Conservation (phyloP, 2,888 invertebrate species). For the Acanthopleura granulata region DNA sequence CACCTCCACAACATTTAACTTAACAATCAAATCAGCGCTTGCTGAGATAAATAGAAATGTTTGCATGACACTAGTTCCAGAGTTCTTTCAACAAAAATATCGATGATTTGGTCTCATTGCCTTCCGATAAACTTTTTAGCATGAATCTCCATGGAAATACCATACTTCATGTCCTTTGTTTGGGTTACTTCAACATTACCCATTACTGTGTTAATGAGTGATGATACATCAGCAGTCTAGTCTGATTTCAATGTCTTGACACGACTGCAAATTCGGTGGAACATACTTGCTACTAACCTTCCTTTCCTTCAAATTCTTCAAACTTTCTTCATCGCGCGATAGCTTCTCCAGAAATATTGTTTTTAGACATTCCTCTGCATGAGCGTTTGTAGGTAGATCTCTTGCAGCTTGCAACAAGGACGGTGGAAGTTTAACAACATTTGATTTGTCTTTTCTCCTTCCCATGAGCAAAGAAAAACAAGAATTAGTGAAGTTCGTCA, state of each 20-base stretch:
- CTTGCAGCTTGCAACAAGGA: too few species aligned
- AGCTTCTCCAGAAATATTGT: too few species aligned
- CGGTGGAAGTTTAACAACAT: too few species aligned
- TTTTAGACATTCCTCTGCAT: too few species aligned
- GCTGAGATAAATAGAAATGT: constrained; percentile 25
- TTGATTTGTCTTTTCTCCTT: too few species aligned
- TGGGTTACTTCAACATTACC: constrained; percentile 9
- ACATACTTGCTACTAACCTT: neutral
- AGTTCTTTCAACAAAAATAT: constrained; percentile 23
- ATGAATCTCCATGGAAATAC: constrained; percentile 26
- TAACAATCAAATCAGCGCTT: constrained; percentile 30
- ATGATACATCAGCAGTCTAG: neutral
- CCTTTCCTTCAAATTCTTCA: neutral
- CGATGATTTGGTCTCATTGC: constrained; percentile 25
- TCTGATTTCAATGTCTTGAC: neutral
- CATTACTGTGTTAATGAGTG: constrained; percentile 19
- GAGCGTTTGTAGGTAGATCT: too few species aligned
- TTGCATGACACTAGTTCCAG: constrained; percentile 19
- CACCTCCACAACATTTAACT: constrained; percentile 28
- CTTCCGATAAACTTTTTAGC: constrained; percentile 24
- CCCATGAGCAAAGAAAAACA: too few species aligned
- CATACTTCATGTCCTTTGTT: constrained; percentile 33
- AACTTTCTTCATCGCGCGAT: too few species aligned
- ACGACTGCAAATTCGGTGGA: constrained; percentile 1
- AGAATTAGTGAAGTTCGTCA: too few species aligned